Percentiles rank a stretch among this genome's conserved stretches.
phyloP scores from a whole-genome alignment of 1,140 invertebrate genomes.

The Sitophilus oryzae region DNA sequence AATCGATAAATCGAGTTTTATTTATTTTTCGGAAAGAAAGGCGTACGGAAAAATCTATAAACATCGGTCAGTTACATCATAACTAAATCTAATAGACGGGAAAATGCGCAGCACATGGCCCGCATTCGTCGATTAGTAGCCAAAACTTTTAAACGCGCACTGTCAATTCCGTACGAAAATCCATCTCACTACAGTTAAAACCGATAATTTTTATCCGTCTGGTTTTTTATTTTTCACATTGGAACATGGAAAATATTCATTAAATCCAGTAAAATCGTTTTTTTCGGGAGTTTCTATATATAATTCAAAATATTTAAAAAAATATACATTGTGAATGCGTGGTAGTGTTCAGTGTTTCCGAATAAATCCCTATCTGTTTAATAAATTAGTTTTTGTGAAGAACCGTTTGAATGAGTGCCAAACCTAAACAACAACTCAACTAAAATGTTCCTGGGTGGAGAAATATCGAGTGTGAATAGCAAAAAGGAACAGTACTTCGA shows the following conservation, averaged over 20 bases:
- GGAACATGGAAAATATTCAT: too few species aligned
- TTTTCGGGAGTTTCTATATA: too few species aligned
- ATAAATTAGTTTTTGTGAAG: too few species aligned
- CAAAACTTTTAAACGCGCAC: slow-evolving; percentile 11
- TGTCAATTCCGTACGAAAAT: slow-evolving; percentile 8
- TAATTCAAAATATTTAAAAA: too few species aligned
- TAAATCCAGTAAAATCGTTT: too few species aligned
- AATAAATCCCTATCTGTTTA: too few species aligned
- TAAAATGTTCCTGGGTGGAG: slow-evolving; percentile 40
- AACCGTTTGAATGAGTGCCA: too few species aligned
- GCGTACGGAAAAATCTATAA: slow-evolving; percentile 9
- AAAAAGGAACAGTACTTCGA: slow-evolving; percentile 14
- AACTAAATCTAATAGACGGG: slow-evolving; percentile 16
- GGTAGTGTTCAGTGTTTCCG: too few species aligned
- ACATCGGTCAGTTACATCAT: slow-evolving; percentile 19
- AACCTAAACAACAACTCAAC: background rate
- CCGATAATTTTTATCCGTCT: slow-evolving; percentile 2
- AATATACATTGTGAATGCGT: too few species aligned
- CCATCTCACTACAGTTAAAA: slow-evolving; percentile 8
- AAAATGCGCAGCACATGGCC: slow-evolving; percentile 22
- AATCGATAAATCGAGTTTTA: slow-evolving; percentile 1
- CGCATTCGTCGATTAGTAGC: slow-evolving; percentile 1
- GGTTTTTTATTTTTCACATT: too few species aligned
- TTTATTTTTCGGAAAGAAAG: slow-evolving; percentile 17
- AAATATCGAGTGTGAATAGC: slow-evolving; percentile 31